These are phyloP conservation scores for Anguilla rostrata DNA, from an alignment of 2,113 vertebrate species.

Conservation along the genomic window DNA sequence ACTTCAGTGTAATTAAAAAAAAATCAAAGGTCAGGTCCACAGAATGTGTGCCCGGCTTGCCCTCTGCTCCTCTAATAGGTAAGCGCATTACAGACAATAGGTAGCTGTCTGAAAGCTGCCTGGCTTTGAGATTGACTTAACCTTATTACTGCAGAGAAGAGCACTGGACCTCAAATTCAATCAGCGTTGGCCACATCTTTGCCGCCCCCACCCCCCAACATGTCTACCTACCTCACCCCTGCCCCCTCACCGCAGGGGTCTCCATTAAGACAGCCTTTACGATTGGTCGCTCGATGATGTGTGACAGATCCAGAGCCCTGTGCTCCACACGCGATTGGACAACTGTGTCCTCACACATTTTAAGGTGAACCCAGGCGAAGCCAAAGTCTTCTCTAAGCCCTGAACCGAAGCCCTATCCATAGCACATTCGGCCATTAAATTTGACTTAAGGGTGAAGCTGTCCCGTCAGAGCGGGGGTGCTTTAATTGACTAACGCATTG, in stretches of 20 bases:
- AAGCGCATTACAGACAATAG: constrained; percentile 15
- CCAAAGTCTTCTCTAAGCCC: background rate
- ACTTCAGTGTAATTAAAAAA: background rate
- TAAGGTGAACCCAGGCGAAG: background rate
- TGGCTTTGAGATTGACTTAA: constrained; percentile 9
- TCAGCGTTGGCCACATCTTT: background rate
- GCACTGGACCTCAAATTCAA: background rate
- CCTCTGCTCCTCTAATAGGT: background rate
- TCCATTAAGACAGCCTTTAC: background rate
- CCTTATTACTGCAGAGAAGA: background rate
- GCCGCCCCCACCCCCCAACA: background rate
- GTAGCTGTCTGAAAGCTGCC: background rate
- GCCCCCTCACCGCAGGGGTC: background rate
- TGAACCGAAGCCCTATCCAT: background rate
- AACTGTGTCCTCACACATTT: background rate
- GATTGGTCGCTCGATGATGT: background rate
- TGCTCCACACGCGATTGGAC: too few species aligned
- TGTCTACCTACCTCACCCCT: background rate
- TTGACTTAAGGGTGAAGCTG: background rate
- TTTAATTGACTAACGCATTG: background rate
- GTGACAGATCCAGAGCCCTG: background rate
- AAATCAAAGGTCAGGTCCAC: background rate
- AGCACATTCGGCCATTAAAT: background rate
- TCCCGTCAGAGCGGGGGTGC: background rate
- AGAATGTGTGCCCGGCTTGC: background rate